Evolutionary conservation across 2,888 invertebrate genomes (phyloP).

Genomic region (Trachelus troglodyta): DNA sequence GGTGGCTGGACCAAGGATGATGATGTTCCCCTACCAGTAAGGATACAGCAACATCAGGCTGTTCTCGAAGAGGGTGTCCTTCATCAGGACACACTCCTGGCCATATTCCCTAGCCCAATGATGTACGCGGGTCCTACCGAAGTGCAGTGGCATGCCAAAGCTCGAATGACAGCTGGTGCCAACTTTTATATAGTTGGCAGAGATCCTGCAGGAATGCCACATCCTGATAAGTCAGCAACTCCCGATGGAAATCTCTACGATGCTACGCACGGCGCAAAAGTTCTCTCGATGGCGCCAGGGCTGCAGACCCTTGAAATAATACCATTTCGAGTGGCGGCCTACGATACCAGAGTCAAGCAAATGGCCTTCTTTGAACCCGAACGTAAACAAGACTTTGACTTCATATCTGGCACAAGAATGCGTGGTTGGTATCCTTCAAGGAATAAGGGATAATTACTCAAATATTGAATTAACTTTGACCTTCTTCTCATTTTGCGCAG

Average conservation of each 20-base stretch:
- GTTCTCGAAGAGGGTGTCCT: conserved; percentile 86
- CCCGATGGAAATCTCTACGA: conserved; percentile 89
- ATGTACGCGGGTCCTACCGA: conserved; percentile 99
- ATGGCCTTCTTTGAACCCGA: conserved; percentile 95
- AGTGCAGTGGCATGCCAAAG: conserved; percentile 93
- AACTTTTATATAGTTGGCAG: conserved; percentile 98
- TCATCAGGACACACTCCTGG: conserved; percentile 89
- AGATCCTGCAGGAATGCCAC: conserved; percentile 96
- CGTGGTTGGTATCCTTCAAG: conserved; percentile 69
- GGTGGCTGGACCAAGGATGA: conserved; percentile 98
- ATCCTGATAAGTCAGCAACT: conserved; percentile 76
- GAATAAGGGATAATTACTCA: not conserved
- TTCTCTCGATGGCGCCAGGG: conserved; percentile 93
- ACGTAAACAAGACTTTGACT: conserved; percentile 91
- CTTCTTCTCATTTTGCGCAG: conserved; percentile 48
- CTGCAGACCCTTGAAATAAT: conserved; percentile 91
- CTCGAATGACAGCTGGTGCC: conserved; percentile 93
- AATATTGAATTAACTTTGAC: not conserved
- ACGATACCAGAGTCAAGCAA: conserved; percentile 81
- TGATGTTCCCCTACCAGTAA: conserved; percentile 89
- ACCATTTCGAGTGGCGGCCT: conserved; percentile 97
- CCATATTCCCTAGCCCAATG: conserved; percentile 99
- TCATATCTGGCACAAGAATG: conserved; percentile 96
- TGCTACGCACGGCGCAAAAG: conserved; percentile 88
- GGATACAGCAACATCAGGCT: conserved; percentile 92